Evolutionary conservation across 2,888 invertebrate genomes (phyloP).

Genomic region (Philhelius pedissequus): DNA sequence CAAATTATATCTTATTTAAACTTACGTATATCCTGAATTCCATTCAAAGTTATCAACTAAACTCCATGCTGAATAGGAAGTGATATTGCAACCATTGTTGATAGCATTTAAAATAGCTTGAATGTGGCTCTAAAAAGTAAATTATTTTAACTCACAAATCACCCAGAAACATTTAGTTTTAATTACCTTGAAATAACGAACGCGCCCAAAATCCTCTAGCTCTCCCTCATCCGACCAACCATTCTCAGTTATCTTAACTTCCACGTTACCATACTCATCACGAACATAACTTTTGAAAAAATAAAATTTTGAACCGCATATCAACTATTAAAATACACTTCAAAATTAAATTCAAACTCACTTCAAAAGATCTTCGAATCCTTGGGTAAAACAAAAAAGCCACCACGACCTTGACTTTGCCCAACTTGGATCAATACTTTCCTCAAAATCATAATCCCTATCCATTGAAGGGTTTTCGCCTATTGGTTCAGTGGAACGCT

Average conservation of each 20-base stretch:
- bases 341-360: neutral
- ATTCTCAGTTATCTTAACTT: constrained; percentile 82
- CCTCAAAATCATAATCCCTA: constrained; percentile 78
- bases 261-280: constrained; percentile 80
- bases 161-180: neutral
- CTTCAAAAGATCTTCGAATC: neutral
- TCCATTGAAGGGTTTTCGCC: constrained; percentile 80
- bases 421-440: constrained; percentile 71
- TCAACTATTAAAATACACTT: constrained; percentile 16
- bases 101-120: constrained; percentile 72
- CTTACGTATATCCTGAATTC: constrained; percentile 74
- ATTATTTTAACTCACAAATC: no score
- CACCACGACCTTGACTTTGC: constrained; percentile 72
- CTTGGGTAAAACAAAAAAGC: neutral
- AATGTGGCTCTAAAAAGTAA: constrained; percentile 73
- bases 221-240: constrained; percentile 80
- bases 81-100: constrained; percentile 73
- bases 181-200: constrained; percentile 71
- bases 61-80: constrained; percentile 73
- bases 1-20: constrained; percentile 26
- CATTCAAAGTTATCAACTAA: constrained; percentile 76
- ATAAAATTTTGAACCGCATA: neutral
- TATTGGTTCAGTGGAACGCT: constrained; percentile 62
- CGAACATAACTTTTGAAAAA: constrained; percentile 79
- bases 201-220: constrained; percentile 77